Evolutionary conservation across 1,140 invertebrate genomes (phyloP), one percentile per base, ranked within the genome.

Genomic region (Chrysopa pallens): DNA sequence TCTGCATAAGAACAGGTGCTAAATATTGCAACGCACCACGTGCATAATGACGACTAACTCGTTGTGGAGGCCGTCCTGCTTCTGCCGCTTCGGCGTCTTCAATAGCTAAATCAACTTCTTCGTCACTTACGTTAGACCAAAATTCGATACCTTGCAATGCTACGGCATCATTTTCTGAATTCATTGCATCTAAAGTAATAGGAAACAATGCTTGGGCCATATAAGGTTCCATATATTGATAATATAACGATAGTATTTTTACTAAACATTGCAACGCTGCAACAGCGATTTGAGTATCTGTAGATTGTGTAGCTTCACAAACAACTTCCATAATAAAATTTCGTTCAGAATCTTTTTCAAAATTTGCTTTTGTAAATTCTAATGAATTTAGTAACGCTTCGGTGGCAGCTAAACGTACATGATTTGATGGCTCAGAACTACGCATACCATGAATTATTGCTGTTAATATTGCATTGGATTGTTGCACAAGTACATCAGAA

Each of bases 311-410:
- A 13, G 84, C 80, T 63, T 87, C 81, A 61, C 95, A 99, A 8
- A 98, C 93, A 17, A 95, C 91, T 73, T 98, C 91, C 96, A 99
- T 99, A 36, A 99, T 98, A 58, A 93, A 96, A 64, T 99, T 94
- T 51, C 96, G 70, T 66, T 99, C 95, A 47, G 79, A 76, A 70
- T 96, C 91, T 61, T 89, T 91, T 51, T 96, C 90, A 68, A 99
- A 99, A 67, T 98, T 99, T 11, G 86, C 86, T 68, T 89, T 89
- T 6, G 94, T 98, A 57, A 99, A 99, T 69, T 99, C 96, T 15
- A 99, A 62, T 0, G 95, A 98, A 64, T 99, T 99, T n/a, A 90
- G 74, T 11, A 99, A 69, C 7, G 96, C 95, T 55, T 82, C 93
- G 9, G 94, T 98, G 6, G 96, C 96, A 29, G 95, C 95, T 38